Conservation (phyloP, 1,140 invertebrate genomes). For the Cepaea nemoralis region DNA sequence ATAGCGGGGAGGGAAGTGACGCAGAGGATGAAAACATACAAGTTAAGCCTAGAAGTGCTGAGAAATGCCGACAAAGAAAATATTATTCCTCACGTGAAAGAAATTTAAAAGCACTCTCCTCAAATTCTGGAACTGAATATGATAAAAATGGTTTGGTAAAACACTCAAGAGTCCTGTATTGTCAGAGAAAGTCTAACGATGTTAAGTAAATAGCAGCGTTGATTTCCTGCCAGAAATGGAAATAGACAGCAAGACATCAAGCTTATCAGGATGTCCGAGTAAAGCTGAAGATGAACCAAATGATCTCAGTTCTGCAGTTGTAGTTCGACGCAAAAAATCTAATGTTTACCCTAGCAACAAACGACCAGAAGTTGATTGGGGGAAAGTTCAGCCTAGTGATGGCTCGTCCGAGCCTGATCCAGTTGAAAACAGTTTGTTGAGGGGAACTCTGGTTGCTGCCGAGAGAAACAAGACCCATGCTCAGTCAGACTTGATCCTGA, state of each 20-base stretch:
- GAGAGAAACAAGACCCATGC: neutral
- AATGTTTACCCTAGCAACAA: neutral
- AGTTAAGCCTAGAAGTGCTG: neutral
- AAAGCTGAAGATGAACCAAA: neutral
- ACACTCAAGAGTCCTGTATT: neutral
- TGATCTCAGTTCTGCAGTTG: slow-evolving; percentile 1
- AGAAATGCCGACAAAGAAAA: neutral
- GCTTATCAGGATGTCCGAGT: neutral
- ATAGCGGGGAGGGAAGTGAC: slow-evolving; percentile 20
- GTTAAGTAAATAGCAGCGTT: neutral
- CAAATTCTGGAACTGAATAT: neutral
- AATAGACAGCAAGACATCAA: neutral
- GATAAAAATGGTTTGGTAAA: neutral
- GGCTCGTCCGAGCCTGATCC: neutral
- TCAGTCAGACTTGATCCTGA: neutral
- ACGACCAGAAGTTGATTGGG: slow-evolving; percentile 11
- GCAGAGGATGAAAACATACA: neutral
- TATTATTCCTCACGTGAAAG: neutral
- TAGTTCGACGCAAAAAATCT: slow-evolving; percentile 21
- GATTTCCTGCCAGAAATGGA: neutral
- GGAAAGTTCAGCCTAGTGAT: neutral
- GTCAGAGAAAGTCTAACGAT: neutral
- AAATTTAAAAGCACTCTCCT: neutral
- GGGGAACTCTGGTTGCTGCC: neutral
- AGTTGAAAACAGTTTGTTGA: neutral